Base-by-base conservation (phyloP, 2,888 invertebrate genomes). In the Erebia palarica region DNA sequence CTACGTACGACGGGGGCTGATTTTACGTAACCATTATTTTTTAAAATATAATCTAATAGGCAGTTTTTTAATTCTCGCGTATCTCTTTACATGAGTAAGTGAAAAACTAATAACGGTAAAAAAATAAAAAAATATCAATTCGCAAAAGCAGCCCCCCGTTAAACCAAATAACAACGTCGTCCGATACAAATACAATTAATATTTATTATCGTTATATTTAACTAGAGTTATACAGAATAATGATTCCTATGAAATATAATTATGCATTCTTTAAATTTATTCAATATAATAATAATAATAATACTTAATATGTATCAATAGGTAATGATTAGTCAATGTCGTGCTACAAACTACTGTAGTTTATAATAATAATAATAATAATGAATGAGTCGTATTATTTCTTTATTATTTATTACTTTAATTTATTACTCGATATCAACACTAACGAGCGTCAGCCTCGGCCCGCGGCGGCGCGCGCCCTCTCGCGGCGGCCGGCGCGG, bases 241-340 rank as follows among this genome's bases (percentile, higher is more conserved):
- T 94, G 92, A 93, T 93, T 90, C 93, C 93, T 94, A 94, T 93
- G 93, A 93, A 93, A 94, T 94, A 94, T 93, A 93, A 94, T 94
- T 93, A 93, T 93, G 92, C 92, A 91, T 92, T 92, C 86, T 92
- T 93, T 93, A 90, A 91, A 92, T 93, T 93, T 92, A 92, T 93
- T 92, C 87, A 92, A 92, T 94, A 91, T 86, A 89, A 92, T 90
- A 89, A 92, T 91, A 91, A 87, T 91, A 90, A 91, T 93, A 94
- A 92, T 93, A 93, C 93, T 93, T 92, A 92, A 89, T 92, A 93
- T 92, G 92, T 93, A 93, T 91, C 89, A 90, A 90, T 92, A 92
- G 90, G 89, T 93, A 92, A 92, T 94, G 93, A 91, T 93, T 93
- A 93, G 91, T 92, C 89, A 92, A 91, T 90, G 90, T 86, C 87